Evolutionary conservation across 2,888 invertebrate genomes (phyloP).

Genomic region (Reticulitermes lucifugus): DNA sequence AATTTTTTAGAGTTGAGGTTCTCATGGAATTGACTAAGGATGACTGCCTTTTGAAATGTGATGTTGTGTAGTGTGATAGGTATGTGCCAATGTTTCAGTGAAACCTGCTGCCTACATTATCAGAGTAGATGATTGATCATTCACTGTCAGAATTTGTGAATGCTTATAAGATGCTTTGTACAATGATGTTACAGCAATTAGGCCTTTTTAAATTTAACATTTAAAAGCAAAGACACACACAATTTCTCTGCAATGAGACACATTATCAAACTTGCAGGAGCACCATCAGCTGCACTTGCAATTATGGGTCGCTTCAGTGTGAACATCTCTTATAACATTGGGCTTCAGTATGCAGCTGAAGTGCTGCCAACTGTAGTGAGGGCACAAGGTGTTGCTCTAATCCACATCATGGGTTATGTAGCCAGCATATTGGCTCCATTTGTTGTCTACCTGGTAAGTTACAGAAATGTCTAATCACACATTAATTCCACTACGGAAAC

Average conservation of each 20-base stretch:
- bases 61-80: too few species aligned
- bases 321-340: slow-evolving; percentile 91
- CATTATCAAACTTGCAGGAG: slow-evolving; percentile 65
- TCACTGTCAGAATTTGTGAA: too few species aligned
- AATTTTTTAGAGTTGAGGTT: too few species aligned
- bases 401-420: slow-evolving; percentile 90
- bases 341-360: slow-evolving; percentile 90
- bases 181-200: too few species aligned
- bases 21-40: too few species aligned
- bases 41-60: too few species aligned
- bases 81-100: too few species aligned
- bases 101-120: too few species aligned
- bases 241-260: background rate
- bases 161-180: too few species aligned
- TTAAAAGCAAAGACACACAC: background rate
- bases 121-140: too few species aligned
- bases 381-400: slow-evolving; percentile 87
- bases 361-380: slow-evolving; percentile 87
- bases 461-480: background rate
- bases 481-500: too few species aligned
- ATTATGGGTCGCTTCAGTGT: slow-evolving; percentile 87
- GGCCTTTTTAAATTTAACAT: too few species aligned
- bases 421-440: slow-evolving; percentile 87
- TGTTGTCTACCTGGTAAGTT: slow-evolving; percentile 81
- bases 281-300: slow-evolving; percentile 80